Percentiles rank a stretch among this genome's conserved stretches.
phyloP scores from a whole-genome alignment of 2,888 invertebrate species.

The Norana najaformis region DNA sequence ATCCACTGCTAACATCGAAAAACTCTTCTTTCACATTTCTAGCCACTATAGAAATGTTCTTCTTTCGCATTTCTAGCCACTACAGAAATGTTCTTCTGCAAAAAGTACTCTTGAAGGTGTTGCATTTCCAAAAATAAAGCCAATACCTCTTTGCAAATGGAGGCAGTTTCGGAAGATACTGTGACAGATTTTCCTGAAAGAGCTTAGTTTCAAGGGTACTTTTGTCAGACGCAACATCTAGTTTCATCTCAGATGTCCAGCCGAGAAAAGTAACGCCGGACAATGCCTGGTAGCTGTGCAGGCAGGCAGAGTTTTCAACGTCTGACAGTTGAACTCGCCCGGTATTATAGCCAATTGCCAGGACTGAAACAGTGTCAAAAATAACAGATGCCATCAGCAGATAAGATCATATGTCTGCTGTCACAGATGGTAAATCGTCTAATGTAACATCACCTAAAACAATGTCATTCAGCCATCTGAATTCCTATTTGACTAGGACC shows the following conservation, averaged over 20 bases:
- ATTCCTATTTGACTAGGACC: too few relatives aligned
- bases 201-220: not conserved
- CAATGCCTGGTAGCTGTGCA: conserved; percentile 70
- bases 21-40: not conserved
- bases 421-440: not conserved
- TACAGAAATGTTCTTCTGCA: not conserved
- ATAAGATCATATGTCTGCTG: too few relatives aligned
- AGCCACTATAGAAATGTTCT: not conserved
- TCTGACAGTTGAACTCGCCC: conserved; percentile 77
- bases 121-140: not conserved
- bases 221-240: conserved; percentile 38
- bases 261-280: conserved; percentile 74
- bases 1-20: not conserved
- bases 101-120: not conserved
- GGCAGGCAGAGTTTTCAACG: conserved; percentile 81
- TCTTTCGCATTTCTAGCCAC: too few relatives aligned
- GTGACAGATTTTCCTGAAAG: not conserved
- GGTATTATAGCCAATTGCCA: conserved; percentile 69
- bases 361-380: conserved; percentile 49
- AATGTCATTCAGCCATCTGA: too few relatives aligned
- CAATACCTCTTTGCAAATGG: conserved; percentile 38
- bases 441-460: not conserved
- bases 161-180: conserved; percentile 66
- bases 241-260: conserved; percentile 68
- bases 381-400: not conserved